phyloP scores from a whole-genome alignment of 2,797 vertebrate species.

The Novumbra hubbsi region DNA sequence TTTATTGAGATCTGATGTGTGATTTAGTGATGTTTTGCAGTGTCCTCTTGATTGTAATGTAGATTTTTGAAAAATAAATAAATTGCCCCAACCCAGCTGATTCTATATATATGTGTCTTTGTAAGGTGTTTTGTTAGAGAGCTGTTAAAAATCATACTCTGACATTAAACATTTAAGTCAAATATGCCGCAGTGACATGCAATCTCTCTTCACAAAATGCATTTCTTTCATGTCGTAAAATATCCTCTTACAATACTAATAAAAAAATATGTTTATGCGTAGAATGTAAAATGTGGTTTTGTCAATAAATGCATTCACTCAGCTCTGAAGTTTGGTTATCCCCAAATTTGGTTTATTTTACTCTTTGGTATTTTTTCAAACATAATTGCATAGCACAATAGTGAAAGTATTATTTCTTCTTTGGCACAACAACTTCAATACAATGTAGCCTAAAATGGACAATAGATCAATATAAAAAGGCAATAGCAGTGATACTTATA shows the following conservation, averaged over 20 bases:
- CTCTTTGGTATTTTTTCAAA: conserved; percentile 55
- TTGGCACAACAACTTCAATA: conserved; percentile 47
- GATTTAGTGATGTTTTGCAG: too few relatives aligned
- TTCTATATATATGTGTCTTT: too few relatives aligned
- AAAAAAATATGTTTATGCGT: neutral
- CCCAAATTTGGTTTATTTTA: conserved; percentile 48
- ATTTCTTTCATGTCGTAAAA: too few relatives aligned
- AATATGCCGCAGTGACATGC: too few relatives aligned
- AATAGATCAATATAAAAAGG: conserved; percentile 41
- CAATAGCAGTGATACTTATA: conserved; percentile 34
- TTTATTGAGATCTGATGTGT: too few relatives aligned
- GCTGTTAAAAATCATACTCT: too few relatives aligned
- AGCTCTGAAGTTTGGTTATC: conserved; percentile 13
- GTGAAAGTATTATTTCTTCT: conserved; percentile 57
- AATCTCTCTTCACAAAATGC: too few relatives aligned
- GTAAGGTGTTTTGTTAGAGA: too few relatives aligned
- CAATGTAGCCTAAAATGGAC: conserved; percentile 27
- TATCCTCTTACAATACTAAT: neutral
- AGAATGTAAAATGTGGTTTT: neutral
- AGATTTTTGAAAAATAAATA: too few relatives aligned
- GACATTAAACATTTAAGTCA: too few relatives aligned
- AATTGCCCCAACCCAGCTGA: too few relatives aligned
- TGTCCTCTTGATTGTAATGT: too few relatives aligned
- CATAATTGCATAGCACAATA: conserved; percentile 53
- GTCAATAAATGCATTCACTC: neutral